Percentiles rank a stretch among this genome's conserved stretches.
phyloP scores from a whole-genome alignment of 1,140 invertebrate species.

The Trinorchestia longiramus region DNA sequence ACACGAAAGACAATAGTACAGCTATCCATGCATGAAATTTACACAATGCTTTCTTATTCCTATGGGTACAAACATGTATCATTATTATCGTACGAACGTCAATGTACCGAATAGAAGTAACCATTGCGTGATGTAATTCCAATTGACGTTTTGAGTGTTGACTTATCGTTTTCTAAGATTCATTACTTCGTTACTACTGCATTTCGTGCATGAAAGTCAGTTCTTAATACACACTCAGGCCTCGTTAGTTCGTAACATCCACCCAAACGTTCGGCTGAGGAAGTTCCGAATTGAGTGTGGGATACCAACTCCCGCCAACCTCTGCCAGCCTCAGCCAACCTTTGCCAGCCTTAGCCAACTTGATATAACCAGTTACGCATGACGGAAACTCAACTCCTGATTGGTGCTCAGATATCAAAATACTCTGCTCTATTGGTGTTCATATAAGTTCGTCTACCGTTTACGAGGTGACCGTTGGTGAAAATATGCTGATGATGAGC shows the following conservation, averaged over 20 bases:
- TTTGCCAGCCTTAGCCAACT: background rate
- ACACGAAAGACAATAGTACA: too few species aligned
- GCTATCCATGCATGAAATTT: too few species aligned
- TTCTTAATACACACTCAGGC: background rate
- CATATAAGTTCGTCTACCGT: background rate
- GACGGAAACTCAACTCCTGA: background rate
- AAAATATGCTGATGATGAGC: background rate
- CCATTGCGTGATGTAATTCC: too few species aligned
- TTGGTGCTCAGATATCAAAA: background rate
- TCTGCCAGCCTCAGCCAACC: too few species aligned
- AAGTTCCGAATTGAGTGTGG: background rate
- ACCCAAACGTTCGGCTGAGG: background rate
- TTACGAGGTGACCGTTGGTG: background rate
- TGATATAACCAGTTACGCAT: background rate
- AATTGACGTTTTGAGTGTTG: too few species aligned
- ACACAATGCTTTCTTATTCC: too few species aligned
- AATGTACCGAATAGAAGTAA: too few species aligned
- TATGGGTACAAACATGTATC: too few species aligned
- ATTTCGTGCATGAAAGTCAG: background rate
- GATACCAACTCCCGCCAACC: too few species aligned
- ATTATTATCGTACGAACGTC: too few species aligned
- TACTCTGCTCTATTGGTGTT: background rate
- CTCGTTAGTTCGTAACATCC: background rate
- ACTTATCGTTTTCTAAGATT: background rate
- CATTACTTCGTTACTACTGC: background rate